Evolutionary conservation across 2,113 vertebrate genomes (phyloP).

Genomic region (Prochilodus magdalenae): DNA sequence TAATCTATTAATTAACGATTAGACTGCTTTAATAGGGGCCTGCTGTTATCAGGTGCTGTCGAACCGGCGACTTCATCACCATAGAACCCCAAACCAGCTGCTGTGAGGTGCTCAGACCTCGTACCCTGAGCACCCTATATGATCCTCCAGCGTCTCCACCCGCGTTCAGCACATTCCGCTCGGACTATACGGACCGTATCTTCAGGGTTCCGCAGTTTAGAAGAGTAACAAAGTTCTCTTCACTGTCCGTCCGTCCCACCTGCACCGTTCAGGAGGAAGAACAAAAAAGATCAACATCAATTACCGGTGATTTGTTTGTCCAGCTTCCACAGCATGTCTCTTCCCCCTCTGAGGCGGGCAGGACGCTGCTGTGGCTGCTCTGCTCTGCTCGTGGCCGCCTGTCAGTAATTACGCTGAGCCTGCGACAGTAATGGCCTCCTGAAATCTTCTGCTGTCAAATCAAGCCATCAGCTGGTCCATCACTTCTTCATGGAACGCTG

Average conservation of each 20-base stretch:
- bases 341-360: not conserved
- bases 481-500: conserved; percentile 13
- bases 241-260: too few species aligned
- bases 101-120: too few species aligned
- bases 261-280: not conserved
- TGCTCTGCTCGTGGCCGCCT: not conserved
- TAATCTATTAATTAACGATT: too few species aligned
- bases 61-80: too few species aligned
- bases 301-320: conserved; percentile 30
- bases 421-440: not conserved
- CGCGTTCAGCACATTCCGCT: too few species aligned
- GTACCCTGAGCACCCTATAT: too few species aligned
- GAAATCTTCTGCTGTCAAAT: conserved; percentile 21
- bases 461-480: not conserved
- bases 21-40: too few species aligned
- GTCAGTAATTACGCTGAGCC: not conserved
- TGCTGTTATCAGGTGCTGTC: too few species aligned
- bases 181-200: too few species aligned
- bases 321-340: conserved; percentile 19
- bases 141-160: too few species aligned
- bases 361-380: not conserved
- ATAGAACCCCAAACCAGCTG: too few species aligned
- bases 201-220: too few species aligned
- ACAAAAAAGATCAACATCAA: not conserved
- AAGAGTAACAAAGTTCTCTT: not conserved